Percentiles rank a stretch among this genome's conserved stretches.
These are phyloP conservation scores for Phalacrocorax pelagicus DNA, from an alignment of 2,113 vertebrate species.

Conservation along the genomic window DNA sequence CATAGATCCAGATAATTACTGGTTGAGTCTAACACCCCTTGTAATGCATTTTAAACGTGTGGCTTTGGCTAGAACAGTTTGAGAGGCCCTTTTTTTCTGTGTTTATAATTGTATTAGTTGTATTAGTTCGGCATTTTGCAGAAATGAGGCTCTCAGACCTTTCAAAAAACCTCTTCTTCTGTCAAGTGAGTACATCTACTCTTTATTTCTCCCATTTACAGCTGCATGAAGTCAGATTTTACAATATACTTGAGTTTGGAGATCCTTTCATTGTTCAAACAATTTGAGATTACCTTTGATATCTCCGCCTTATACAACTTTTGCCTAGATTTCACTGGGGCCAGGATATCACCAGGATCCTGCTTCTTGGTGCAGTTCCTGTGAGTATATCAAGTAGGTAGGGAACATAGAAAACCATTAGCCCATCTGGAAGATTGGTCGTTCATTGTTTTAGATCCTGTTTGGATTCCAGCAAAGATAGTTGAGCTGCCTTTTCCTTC, in stretches of 20 bases:
- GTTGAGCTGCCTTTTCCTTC: neutral
- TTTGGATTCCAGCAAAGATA: neutral
- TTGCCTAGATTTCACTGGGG: neutral
- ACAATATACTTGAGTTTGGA: neutral
- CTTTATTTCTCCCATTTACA: neutral
- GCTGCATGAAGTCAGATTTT: neutral
- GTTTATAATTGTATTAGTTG: neutral
- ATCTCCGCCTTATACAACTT: neutral
- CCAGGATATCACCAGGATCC: neutral
- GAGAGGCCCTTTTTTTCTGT: neutral
- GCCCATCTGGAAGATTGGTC: neutral
- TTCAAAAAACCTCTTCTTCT: neutral
- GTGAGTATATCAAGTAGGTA: neutral
- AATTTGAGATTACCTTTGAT: neutral
- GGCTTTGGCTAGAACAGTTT: neutral
- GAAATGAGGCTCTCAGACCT: neutral
- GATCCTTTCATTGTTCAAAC: neutral
- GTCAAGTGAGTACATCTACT: neutral
- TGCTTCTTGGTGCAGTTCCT: neutral
- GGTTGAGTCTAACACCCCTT: neutral
- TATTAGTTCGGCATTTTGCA: neutral
- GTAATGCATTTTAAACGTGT: neutral
- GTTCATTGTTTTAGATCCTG: neutral
- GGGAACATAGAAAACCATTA: neutral
- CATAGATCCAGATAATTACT: neutral